phyloP scores from a whole-genome alignment of 2,113 vertebrate species.

The Clupea harengus region DNA sequence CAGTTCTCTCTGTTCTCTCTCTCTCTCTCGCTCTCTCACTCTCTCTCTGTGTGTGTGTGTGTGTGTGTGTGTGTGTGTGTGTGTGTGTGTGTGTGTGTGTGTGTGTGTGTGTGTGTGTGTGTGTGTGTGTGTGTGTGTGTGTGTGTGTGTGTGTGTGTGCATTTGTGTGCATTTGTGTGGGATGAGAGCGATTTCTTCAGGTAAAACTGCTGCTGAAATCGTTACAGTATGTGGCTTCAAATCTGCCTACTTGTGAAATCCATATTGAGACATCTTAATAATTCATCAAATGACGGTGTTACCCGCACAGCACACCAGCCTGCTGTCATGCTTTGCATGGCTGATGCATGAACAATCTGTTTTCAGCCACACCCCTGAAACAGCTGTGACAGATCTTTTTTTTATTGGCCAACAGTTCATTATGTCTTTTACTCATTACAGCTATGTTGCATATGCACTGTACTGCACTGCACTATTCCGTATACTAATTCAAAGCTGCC shows the following conservation, averaged over 20 bases:
- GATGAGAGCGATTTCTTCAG: neutral
- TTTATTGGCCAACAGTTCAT: neutral
- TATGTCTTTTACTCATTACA: neutral
- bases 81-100: neutral
- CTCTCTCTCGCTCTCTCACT: no score
- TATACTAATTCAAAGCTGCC: neutral
- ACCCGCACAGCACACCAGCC: neutral
- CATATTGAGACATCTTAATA: slow-evolving; percentile 16
- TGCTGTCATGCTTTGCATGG: slow-evolving; percentile 21
- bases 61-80: no score
- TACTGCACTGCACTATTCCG: neutral
- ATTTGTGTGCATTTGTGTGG: neutral
- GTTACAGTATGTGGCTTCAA: neutral
- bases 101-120: neutral
- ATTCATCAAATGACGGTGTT: neutral
- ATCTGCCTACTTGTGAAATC: slow-evolving; percentile 7
- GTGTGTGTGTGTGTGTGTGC: neutral
- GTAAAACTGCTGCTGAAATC: neutral
- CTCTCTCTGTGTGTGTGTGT: neutral
- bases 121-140: neutral
- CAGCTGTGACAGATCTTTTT: neutral
- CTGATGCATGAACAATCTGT: neutral
- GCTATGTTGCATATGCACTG: neutral
- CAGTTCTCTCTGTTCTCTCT: neutral
- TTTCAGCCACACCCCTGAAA: neutral